Evolutionary conservation across 1,140 invertebrate species (phyloP).

Genomic region (Thrips palmi): DNA sequence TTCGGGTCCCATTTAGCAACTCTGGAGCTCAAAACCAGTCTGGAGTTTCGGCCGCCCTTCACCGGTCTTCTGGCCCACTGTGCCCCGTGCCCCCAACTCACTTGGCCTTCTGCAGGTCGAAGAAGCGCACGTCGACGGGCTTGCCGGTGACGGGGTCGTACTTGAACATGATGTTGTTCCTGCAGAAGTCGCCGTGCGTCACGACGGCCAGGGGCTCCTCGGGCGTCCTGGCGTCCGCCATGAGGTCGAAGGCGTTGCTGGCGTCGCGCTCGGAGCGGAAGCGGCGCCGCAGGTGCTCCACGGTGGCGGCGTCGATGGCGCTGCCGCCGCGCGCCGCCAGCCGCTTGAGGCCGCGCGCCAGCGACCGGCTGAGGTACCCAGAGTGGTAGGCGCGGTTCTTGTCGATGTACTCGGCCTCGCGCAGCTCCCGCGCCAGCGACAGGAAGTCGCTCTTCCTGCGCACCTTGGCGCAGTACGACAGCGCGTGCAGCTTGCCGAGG

Average conservation of each 20-base stretch:
- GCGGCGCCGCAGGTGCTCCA: neutral
- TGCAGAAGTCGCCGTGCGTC: slow-evolving; percentile 34
- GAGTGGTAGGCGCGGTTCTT: neutral
- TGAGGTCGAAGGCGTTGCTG: no score
- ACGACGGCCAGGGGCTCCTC: slow-evolving; percentile 24
- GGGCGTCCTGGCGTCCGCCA: slow-evolving; percentile 3
- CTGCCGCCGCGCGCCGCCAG: neutral
- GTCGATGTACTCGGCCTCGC: slow-evolving; percentile 12
- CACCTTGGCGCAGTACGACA: slow-evolving; percentile 21
- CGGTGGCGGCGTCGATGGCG: slow-evolving; percentile 4
- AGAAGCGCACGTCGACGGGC: slow-evolving; percentile 12
- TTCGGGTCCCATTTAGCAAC: no score
- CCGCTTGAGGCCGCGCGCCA: no score
- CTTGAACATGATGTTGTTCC: slow-evolving; percentile 32
- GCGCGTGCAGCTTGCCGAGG: slow-evolving; percentile 23
- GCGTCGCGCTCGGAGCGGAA: neutral
- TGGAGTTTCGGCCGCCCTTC: no score
- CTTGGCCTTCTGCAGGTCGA: no score
- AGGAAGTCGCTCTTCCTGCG: slow-evolving; percentile 17
- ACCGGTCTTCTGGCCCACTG: no score
- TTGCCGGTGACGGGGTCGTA: slow-evolving; percentile 19
- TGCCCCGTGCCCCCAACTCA: no score
- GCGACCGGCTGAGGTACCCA: no score
- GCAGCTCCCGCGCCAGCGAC: slow-evolving; percentile 15
- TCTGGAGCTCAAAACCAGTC: no score